Percentiles rank a stretch among this genome's conserved stretches.
Evolutionary conservation across 2,797 vertebrate species (phyloP).

Genomic region (Distichodus sexfasciatus): DNA sequence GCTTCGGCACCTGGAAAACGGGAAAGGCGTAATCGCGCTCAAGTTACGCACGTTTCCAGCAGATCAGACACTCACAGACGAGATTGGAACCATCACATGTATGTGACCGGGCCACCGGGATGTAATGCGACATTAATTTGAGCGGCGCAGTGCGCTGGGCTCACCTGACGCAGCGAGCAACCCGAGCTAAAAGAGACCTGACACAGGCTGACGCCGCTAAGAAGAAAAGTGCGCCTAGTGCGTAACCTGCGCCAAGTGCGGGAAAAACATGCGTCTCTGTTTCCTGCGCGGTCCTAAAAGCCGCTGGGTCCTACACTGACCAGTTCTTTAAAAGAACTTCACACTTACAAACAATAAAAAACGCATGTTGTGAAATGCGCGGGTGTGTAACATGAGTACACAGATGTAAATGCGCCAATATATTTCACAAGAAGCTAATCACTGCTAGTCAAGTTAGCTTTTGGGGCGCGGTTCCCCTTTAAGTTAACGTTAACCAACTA

Average conservation of each 20-base stretch:
- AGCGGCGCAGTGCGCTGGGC: constrained; percentile 46
- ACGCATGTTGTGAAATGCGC: too few relatives aligned
- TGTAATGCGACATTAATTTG: background rate
- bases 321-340: too few relatives aligned
- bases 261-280: constrained; percentile 68
- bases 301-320: too few relatives aligned
- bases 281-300: constrained; percentile 62
- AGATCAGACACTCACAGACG: background rate
- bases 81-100: background rate
- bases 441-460: too few relatives aligned
- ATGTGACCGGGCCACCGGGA: background rate
- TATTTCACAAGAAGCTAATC: too few relatives aligned
- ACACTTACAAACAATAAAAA: too few relatives aligned
- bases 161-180: constrained; percentile 57
- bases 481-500: too few relatives aligned
- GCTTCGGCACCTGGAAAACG: constrained; percentile 73
- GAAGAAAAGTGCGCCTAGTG: constrained; percentile 60
- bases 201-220: constrained; percentile 49
- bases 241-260: too few relatives aligned
- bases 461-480: too few relatives aligned
- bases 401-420: too few relatives aligned
- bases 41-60: too few relatives aligned
- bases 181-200: constrained; percentile 53
- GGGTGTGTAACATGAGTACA: too few relatives aligned
- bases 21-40: constrained; percentile 17